Evolutionary conservation across 2,113 vertebrate genomes (phyloP).

Genomic region (Albula goreensis): DNA sequence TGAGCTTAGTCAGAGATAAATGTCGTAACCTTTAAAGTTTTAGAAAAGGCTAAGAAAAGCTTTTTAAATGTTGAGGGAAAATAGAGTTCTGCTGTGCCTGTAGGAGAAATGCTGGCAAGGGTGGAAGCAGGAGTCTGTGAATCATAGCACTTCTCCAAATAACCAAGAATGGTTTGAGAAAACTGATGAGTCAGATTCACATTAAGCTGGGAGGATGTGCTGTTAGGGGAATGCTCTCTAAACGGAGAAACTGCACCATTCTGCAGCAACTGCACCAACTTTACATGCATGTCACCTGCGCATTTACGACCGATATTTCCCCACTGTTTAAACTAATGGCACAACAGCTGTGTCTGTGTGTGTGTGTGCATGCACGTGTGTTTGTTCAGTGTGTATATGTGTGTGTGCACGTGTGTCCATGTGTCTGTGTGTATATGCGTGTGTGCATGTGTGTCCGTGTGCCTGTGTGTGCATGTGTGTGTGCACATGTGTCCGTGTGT

Average conservation of each 20-base stretch:
- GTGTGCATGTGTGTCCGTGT: neutral
- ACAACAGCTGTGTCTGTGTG: neutral
- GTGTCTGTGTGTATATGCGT: neutral
- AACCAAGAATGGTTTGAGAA: no score
- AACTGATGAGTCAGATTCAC: no score
- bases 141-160: neutral
- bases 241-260: no score
- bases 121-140: neutral
- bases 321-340: neutral
- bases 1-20: conserved; percentile 18
- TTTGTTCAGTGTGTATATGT: neutral
- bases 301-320: no score
- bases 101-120: neutral
- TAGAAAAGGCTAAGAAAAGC: neutral
- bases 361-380: neutral
- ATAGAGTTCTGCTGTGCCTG: neutral
- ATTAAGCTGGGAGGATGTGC: no score
- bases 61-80: neutral
- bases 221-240: no score
- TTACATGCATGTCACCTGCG: no score
- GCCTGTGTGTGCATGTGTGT: neutral
- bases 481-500: neutral
- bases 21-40: conserved; percentile 14
- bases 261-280: no score
- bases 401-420: neutral